These are phyloP conservation scores for Lethrus apterus DNA, from an alignment of 1,140 invertebrate genomes.

Conservation along the genomic window DNA sequence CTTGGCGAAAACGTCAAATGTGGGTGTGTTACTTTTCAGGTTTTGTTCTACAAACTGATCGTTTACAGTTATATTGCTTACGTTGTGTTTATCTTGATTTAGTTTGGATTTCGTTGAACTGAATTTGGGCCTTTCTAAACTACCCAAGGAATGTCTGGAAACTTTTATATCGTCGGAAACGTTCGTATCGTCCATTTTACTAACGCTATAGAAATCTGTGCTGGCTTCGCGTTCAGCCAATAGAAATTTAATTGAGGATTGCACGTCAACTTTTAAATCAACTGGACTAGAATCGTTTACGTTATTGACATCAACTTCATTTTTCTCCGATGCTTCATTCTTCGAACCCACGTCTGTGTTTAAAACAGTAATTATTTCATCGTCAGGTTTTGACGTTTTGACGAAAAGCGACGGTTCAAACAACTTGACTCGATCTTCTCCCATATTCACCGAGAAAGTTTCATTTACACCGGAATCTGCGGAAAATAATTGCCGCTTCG, in stretches of 20 bases:
- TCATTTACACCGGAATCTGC: too few species aligned
- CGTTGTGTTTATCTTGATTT: constrained; percentile 17
- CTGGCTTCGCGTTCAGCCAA: constrained; percentile 27
- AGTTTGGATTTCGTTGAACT: neutral
- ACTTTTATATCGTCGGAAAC: constrained; percentile 54
- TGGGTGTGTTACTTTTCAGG: neutral
- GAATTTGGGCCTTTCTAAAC: constrained; percentile 42
- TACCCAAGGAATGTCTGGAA: constrained; percentile 48
- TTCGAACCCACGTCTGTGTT: too few species aligned
- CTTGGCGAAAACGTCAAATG: neutral
- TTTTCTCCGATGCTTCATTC: too few species aligned
- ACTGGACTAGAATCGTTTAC: too few species aligned
- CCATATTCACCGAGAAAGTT: too few species aligned
- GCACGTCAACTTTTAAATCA: too few species aligned
- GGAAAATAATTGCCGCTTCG: too few species aligned
- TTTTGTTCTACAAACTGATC: constrained; percentile 10
- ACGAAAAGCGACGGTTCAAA: too few species aligned
- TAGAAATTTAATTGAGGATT: constrained; percentile 26
- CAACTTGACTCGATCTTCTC: too few species aligned
- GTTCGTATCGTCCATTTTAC: constrained; percentile 43
- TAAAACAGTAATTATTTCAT: too few species aligned
- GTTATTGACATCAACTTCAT: too few species aligned
- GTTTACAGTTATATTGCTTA: constrained; percentile 29
- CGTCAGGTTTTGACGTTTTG: too few species aligned
- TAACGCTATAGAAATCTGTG: constrained; percentile 13